A percentile compares a stretch with the other conserved stretches of the same genome.
Conservation (phyloP, 1,140 invertebrate genomes). For the Bombus consobrinus region DNA sequence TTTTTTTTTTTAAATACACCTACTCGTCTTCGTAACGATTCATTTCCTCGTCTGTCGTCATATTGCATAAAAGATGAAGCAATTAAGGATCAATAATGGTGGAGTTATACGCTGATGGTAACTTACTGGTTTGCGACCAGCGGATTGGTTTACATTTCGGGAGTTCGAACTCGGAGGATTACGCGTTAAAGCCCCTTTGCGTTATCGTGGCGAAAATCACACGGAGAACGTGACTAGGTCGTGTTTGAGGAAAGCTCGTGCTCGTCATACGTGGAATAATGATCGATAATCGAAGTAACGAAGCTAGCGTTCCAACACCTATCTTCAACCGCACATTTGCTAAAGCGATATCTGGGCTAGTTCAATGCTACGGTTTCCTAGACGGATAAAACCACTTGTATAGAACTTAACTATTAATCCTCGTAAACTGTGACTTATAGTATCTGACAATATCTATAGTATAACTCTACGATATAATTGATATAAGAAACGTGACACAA, state of each 20-base stretch:
- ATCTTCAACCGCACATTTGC: not conserved
- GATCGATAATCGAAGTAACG: slow-evolving; percentile 51
- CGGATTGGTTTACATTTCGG: slow-evolving; percentile 19
- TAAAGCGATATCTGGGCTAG: not conserved
- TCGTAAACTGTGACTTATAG: not conserved
- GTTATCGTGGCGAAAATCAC: slow-evolving; percentile 39
- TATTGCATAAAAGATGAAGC: not conserved
- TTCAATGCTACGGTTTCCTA: not conserved
- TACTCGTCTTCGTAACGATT: not conserved
- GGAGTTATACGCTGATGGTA: not conserved
- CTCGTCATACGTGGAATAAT: slow-evolving; percentile 40
- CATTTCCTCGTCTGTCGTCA: not conserved
- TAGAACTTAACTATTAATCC: not conserved
- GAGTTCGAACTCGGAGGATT: slow-evolving; percentile 16
- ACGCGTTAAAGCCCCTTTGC: slow-evolving; percentile 40
- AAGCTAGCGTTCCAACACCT: slow-evolving; percentile 11
- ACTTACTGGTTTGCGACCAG: not conserved
- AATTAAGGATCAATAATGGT: slow-evolving; percentile 1
- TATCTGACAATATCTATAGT: no score
- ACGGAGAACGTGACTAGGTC: slow-evolving; percentile 38
- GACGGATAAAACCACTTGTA: not conserved
- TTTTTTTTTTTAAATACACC: no score
- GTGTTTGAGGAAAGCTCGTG: slow-evolving; percentile 39
- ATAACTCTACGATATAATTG: not conserved
- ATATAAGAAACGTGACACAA: not conserved